phyloP scores from a whole-genome alignment of 2,888 invertebrate genomes.

The Drosophila nr. perissopoda region DNA sequence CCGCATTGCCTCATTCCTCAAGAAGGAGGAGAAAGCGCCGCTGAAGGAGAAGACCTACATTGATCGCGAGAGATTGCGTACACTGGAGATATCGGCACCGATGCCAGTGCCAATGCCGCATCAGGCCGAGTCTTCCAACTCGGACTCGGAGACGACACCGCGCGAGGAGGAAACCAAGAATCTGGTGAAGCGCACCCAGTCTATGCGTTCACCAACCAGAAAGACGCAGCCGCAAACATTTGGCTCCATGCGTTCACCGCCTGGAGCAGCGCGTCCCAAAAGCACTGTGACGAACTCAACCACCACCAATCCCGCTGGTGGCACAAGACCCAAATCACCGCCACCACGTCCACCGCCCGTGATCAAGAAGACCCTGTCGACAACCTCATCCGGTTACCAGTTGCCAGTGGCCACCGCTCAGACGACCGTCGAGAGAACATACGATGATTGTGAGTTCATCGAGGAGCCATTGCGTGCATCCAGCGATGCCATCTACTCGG shows the following conservation, averaged over 20 bases:
- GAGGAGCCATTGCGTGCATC: conserved; percentile 86
- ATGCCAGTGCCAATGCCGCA: conserved; percentile 86
- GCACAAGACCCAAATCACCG: conserved; percentile 90
- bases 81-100: conserved; percentile 93
- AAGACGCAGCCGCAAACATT: conserved; percentile 90
- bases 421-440: conserved; percentile 86
- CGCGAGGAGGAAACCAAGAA: conserved; percentile 85
- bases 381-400: conserved; percentile 87
- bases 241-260: conserved; percentile 91
- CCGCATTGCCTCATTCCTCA: conserved; percentile 91
- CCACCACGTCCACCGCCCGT: conserved; percentile 89
- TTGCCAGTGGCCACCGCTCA: conserved; percentile 85
- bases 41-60: conserved; percentile 88
- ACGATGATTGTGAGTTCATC: conserved; percentile 91
- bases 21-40: conserved; percentile 88
- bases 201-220: conserved; percentile 89
- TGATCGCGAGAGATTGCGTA: conserved; percentile 90
- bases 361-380: conserved; percentile 84
- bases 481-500: conserved; percentile 94
- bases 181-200: conserved; percentile 91
- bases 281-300: conserved; percentile 86
- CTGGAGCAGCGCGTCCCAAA: conserved; percentile 88
- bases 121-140: conserved; percentile 86
- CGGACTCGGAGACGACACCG: conserved; percentile 83
- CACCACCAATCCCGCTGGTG: background rate